phyloP scores from a whole-genome alignment of 2,888 invertebrate species.

The Helicoverpa assulta region DNA sequence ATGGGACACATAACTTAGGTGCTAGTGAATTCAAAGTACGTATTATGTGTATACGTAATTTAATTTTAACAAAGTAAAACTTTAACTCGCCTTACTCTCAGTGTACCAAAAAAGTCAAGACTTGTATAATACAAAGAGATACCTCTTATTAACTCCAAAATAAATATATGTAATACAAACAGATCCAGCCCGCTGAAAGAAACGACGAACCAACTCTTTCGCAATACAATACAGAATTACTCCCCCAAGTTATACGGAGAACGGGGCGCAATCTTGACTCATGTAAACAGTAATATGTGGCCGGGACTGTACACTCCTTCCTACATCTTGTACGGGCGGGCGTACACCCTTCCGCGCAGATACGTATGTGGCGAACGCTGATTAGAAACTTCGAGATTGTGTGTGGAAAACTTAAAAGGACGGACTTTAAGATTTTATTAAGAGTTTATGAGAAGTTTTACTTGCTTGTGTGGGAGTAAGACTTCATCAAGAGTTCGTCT shows the following conservation, averaged over 20 bases:
- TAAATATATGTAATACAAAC: background rate
- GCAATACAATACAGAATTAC: slow-evolving; percentile 44
- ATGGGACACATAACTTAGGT: background rate
- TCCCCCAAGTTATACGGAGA: slow-evolving; percentile 29
- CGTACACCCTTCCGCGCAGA: slow-evolving; percentile 32
- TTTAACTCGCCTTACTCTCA: background rate
- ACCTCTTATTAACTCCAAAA: background rate
- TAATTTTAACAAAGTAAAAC: too few relatives aligned
- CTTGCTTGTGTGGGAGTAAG: slow-evolving; percentile 5
- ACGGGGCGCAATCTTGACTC: slow-evolving; percentile 56
- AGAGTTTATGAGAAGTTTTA: slow-evolving; percentile 30
- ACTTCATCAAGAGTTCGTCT: slow-evolving; percentile 38
- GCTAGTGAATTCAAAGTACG: too few relatives aligned
- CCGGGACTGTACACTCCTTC: slow-evolving; percentile 29
- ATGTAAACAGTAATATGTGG: slow-evolving; percentile 65
- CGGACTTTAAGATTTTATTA: slow-evolving; percentile 52
- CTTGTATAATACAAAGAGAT: background rate
- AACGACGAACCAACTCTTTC: slow-evolving; percentile 47
- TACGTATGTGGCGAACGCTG: slow-evolving; percentile 42
- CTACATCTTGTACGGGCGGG: slow-evolving; percentile 23
- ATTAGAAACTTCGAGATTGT: slow-evolving; percentile 53
- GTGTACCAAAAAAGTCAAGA: background rate
- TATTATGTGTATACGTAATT: too few relatives aligned
- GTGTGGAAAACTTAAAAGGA: slow-evolving; percentile 35
- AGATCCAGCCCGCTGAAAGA: slow-evolving; percentile 9